phyloP scores from a whole-genome alignment of 2,888 invertebrate species.

The Caenorhabditis japonica region DNA sequence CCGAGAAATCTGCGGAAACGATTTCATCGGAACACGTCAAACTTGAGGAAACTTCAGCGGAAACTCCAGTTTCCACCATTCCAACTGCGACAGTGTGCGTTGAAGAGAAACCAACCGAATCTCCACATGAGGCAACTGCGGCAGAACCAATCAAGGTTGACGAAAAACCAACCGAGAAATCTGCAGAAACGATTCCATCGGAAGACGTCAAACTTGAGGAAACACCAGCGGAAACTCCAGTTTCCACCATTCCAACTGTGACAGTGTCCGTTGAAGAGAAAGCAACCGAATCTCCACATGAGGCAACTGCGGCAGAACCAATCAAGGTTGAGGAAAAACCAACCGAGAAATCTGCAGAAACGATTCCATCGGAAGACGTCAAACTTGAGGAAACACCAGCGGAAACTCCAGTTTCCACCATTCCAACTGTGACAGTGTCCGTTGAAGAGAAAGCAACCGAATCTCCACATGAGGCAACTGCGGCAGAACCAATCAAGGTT shows the following conservation, averaged over 20 bases:
- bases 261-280: too few species aligned
- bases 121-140: neutral
- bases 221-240: slow-evolving; percentile 12
- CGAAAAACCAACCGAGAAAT: slow-evolving; percentile 3
- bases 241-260: too few species aligned
- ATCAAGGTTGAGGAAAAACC: slow-evolving; percentile 2
- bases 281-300: too few species aligned
- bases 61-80: too few species aligned
- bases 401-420: too few species aligned
- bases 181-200: slow-evolving; percentile 5
- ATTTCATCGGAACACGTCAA: slow-evolving; percentile 1
- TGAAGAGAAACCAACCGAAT: slow-evolving; percentile 5
- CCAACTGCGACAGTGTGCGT: slow-evolving; percentile 7
- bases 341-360: slow-evolving; percentile 11
- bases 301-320: too few species aligned
- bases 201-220: slow-evolving; percentile 1
- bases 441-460: too few species aligned
- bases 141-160: slow-evolving; percentile 1
- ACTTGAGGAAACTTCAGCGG: slow-evolving; percentile 6
- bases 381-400: slow-evolving; percentile 15
- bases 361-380: too few species aligned
- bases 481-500: too few species aligned
- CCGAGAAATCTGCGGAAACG: slow-evolving; percentile 4
- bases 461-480: too few species aligned
- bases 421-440: too few species aligned